Conservation (phyloP, 30 jellyfish, hydroid and myxozoan genomes). For the Turritopsis rubra region DNA sequence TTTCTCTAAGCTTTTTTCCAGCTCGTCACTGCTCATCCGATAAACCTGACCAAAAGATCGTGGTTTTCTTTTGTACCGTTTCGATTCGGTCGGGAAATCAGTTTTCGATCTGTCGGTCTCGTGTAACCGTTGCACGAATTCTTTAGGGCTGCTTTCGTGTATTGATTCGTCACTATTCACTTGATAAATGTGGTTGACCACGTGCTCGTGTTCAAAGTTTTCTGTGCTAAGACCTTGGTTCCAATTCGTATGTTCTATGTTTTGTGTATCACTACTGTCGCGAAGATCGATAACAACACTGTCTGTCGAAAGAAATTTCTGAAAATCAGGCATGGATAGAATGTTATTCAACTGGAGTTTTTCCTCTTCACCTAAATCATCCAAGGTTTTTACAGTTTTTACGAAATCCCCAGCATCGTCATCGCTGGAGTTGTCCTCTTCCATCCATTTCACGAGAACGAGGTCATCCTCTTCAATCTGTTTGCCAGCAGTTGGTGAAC, state of each 20-base stretch:
- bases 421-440: not conserved
- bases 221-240: not conserved
- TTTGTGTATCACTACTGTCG: not conserved
- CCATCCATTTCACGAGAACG: not conserved
- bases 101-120: not conserved
- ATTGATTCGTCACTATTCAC: not conserved
- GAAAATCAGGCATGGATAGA: slow-evolving; percentile 5
- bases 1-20: not conserved
- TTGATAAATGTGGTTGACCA: not conserved
- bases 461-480: not conserved
- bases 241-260: not conserved
- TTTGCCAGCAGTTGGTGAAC: not conserved
- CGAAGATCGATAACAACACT: not conserved
- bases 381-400: slow-evolving; percentile 1
- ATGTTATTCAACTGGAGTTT: not conserved
- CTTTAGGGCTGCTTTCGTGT: not conserved
- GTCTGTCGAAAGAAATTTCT: not conserved
- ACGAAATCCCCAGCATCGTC: not conserved
- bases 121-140: no score
- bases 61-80: not conserved
- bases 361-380: not conserved
- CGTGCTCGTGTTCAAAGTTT: not conserved
- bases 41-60: not conserved
- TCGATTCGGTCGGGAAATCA: not conserved
- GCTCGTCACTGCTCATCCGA: not conserved